A percentile compares a stretch with the other conserved stretches of the same genome.
Evolutionary conservation across 2,113 vertebrate genomes (phyloP).

Genomic region (Hemiscyllium ocellatum): DNA sequence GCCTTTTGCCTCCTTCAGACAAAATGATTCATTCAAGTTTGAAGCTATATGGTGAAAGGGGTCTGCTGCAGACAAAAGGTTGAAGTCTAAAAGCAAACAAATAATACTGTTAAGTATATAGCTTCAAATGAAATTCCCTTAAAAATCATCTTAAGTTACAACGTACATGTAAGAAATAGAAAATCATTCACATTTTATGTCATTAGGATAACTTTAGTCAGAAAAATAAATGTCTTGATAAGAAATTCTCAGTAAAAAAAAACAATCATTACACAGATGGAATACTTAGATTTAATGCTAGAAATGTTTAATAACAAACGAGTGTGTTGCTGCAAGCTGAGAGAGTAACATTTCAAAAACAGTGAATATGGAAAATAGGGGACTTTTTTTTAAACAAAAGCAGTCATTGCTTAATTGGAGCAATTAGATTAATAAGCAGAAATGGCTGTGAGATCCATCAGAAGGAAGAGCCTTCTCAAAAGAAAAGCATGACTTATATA

Average conservation of each 20-base stretch:
- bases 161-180: not conserved
- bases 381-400: not conserved
- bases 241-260: not conserved
- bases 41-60: not conserved
- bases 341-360: not conserved
- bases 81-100: slow-evolving; percentile 22
- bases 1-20: not conserved
- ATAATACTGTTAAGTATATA: not conserved
- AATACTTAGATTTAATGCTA: not conserved
- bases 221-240: not conserved
- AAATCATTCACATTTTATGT: not conserved
- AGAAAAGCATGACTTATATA: not conserved
- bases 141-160: not conserved
- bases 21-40: not conserved
- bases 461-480: not conserved
- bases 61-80: not conserved
- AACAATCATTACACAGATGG: not conserved
- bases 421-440: not conserved
- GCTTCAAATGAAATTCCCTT: not conserved
- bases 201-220: not conserved
- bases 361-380: not conserved
- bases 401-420: not conserved
- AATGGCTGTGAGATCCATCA: not conserved
- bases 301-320: not conserved
- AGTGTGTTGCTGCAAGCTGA: not conserved